A percentile compares a stretch with the other conserved stretches of the same genome.
These are phyloP conservation scores for Hermatobates lingyangjiaoensis DNA, from an alignment of 1,140 invertebrate species.

Conservation along the genomic window DNA sequence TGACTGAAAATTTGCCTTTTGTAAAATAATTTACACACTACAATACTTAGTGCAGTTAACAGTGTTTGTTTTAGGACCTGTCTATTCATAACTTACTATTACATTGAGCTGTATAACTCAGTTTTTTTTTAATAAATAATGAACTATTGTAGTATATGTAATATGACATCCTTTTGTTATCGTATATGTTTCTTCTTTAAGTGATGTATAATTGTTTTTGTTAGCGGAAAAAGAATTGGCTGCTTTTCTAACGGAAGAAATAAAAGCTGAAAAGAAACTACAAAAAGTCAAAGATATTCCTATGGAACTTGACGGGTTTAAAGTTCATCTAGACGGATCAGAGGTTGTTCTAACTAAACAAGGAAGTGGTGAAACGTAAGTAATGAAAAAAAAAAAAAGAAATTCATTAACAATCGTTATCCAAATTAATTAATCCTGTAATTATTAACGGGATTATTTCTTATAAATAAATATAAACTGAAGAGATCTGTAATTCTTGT, in stretches of 20 bases:
- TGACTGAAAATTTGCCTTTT: too few relatives aligned
- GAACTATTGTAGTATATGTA: too few relatives aligned
- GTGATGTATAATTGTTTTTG: too few relatives aligned
- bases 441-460: background rate
- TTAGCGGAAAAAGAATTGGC: constrained; percentile 72
- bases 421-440: background rate
- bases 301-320: constrained; percentile 57
- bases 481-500: background rate
- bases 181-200: too few relatives aligned
- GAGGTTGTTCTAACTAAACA: constrained; percentile 58
- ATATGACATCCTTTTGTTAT: too few relatives aligned
- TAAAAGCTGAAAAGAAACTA: constrained; percentile 64
- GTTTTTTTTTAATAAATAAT: too few relatives aligned
- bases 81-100: too few relatives aligned
- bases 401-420: background rate
- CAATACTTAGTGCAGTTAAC: too few relatives aligned
- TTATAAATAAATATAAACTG: background rate
- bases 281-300: constrained; percentile 54
- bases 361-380: constrained; percentile 54
- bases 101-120: too few relatives aligned
- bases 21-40: too few relatives aligned
- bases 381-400: background rate
- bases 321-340: constrained; percentile 49
- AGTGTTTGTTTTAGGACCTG: too few relatives aligned
- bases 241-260: constrained; percentile 74